These are phyloP conservation scores for Melanargia galathea DNA, from an alignment of 2,888 invertebrate genomes.

Conservation along the genomic window DNA sequence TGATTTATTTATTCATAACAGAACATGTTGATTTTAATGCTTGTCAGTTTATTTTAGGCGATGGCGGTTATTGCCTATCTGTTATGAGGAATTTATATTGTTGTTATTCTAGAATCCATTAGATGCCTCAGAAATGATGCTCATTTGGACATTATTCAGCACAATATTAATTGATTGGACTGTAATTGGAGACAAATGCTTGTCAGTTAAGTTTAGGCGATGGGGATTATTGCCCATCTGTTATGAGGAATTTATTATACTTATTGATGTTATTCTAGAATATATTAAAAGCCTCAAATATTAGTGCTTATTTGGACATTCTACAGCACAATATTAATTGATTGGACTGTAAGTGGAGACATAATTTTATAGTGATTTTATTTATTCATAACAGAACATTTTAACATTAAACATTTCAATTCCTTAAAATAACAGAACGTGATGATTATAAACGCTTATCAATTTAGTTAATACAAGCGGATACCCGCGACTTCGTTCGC, in stretches of 20 bases:
- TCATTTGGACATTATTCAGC: not conserved
- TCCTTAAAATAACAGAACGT: too few relatives aligned
- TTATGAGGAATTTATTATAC: slow-evolving; percentile 11
- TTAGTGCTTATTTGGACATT: not conserved
- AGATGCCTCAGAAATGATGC: not conserved
- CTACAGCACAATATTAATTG: not conserved
- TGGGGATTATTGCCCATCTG: slow-evolving; percentile 8
- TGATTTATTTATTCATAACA: not conserved
- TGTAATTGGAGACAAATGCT: not conserved
- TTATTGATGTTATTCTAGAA: not conserved
- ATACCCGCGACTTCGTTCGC: too few relatives aligned
- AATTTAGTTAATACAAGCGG: too few relatives aligned
- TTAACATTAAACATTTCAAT: too few relatives aligned
- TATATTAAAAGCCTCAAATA: not conserved
- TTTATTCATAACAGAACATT: too few relatives aligned
- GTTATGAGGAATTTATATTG: slow-evolving; percentile 6
- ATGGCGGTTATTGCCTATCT: too few relatives aligned
- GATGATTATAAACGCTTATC: too few relatives aligned
- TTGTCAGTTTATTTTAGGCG: too few relatives aligned
- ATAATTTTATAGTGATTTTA: not conserved
- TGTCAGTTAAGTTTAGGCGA: too few relatives aligned
- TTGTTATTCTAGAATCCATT: not conserved
- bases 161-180: not conserved
- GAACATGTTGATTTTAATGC: too few relatives aligned
- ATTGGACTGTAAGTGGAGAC: not conserved